Percentiles rank a stretch among this genome's conserved stretches.
Conservation (phyloP, 2,113 vertebrate species). For the Rhombomys opimus region DNA sequence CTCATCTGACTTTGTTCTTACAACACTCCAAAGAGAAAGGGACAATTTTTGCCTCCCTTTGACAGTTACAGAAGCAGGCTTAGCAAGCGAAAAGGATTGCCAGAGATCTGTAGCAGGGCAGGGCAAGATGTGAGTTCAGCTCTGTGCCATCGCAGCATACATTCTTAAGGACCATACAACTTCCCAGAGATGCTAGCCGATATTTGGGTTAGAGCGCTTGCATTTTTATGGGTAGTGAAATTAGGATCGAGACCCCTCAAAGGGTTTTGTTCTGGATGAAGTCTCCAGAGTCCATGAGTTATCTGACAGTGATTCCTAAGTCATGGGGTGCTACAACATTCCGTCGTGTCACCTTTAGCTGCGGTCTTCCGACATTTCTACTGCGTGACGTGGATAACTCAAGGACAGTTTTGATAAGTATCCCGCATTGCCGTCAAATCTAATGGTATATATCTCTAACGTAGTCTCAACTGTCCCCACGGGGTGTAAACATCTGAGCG, state of each 20-base stretch:
- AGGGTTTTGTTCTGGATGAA: background rate
- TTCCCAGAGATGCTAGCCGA: background rate
- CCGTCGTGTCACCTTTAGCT: background rate
- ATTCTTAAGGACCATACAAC: fast-evolving
- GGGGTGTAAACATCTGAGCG: background rate
- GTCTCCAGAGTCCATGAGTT: background rate
- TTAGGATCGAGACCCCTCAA: background rate
- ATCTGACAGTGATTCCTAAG: background rate
- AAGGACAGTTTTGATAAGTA: background rate
- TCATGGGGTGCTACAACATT: background rate
- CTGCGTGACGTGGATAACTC: background rate
- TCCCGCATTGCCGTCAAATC: background rate
- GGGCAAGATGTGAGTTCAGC: background rate
- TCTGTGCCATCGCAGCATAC: background rate
- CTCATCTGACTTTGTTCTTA: background rate
- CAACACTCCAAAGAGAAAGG: background rate
- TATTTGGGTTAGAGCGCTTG: background rate
- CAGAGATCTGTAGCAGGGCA: background rate
- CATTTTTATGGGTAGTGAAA: background rate
- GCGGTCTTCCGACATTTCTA: background rate
- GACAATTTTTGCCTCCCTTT: background rate
- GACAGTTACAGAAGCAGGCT: background rate
- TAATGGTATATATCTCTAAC: background rate
- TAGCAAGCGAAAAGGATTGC: background rate
- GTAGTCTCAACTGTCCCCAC: background rate